Conservation (phyloP, 2,113 vertebrate species). For the Bettongia penicillata region DNA sequence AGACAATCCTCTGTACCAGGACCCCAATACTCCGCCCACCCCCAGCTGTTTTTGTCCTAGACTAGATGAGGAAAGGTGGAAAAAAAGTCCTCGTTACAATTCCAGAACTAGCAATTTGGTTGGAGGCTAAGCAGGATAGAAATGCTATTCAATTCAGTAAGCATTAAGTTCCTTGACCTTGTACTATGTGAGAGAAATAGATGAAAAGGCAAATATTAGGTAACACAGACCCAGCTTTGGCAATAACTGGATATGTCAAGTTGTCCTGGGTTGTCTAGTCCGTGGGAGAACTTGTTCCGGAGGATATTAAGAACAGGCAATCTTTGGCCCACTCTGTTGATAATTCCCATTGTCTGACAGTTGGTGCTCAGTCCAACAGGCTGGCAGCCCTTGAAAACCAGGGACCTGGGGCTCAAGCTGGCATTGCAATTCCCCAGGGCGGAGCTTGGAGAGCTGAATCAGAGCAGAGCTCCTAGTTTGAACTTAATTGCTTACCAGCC, state of each 20-base stretch:
- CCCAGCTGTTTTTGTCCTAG: neutral
- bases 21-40: neutral
- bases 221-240: neutral
- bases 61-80: neutral
- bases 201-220: neutral
- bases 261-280: neutral
- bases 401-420: neutral
- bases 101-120: neutral
- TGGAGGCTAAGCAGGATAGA: neutral
- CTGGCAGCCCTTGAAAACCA: neutral
- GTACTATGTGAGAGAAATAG: neutral
- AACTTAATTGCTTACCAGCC: neutral
- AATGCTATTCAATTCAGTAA: neutral
- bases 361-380: neutral
- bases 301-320: neutral
- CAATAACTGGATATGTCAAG: neutral
- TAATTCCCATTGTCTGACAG: neutral
- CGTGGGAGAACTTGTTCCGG: neutral
- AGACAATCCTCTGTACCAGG: neutral
- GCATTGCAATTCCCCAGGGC: neutral
- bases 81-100: neutral
- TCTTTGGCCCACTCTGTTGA: neutral
- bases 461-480: neutral
- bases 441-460: neutral
- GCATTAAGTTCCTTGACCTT: neutral